Percentiles rank a stretch among this genome's conserved stretches.
These are phyloP conservation scores for Trichogramma evanescens DNA, from an alignment of 2,888 invertebrate species.

Conservation along the genomic window DNA sequence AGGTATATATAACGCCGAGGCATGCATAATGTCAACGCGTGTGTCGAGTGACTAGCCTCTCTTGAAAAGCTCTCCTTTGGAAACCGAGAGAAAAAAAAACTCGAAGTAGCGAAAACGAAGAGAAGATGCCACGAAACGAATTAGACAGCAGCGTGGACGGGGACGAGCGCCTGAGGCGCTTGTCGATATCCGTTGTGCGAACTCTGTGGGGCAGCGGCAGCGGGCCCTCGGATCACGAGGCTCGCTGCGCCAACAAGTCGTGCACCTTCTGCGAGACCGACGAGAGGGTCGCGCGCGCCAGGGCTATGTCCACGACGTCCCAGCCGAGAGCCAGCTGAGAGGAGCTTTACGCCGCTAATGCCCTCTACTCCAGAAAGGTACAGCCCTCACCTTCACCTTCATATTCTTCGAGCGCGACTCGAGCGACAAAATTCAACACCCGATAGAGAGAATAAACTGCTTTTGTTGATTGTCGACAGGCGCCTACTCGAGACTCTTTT, in stretches of 20 bases:
- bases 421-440: too few relatives aligned
- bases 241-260: conserved; percentile 3
- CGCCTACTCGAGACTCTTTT: too few relatives aligned
- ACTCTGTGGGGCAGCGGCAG: conserved; percentile 20
- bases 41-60: too few relatives aligned
- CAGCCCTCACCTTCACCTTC: too few relatives aligned
- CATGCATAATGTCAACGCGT: too few relatives aligned
- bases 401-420: too few relatives aligned
- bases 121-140: conserved; percentile 18
- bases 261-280: conserved; percentile 15
- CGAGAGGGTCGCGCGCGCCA: conserved; percentile 8
- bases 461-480: too few relatives aligned
- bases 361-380: conserved; percentile 12
- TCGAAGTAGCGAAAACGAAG: neutral
- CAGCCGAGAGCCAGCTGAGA: conserved; percentile 12
- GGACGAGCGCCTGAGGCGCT: conserved; percentile 16
- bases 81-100: neutral
- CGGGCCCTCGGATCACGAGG: conserved; percentile 11
- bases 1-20: too few relatives aligned
- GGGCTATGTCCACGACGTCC: neutral
- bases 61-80: too few relatives aligned
- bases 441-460: too few relatives aligned
- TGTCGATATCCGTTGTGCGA: conserved; percentile 20
- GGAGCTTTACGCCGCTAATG: conserved; percentile 11
- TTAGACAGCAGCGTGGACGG: conserved; percentile 17